These are phyloP conservation scores for Sarcophaga subvicina DNA, from an alignment of 2,888 invertebrate species.

Conservation along the genomic window DNA sequence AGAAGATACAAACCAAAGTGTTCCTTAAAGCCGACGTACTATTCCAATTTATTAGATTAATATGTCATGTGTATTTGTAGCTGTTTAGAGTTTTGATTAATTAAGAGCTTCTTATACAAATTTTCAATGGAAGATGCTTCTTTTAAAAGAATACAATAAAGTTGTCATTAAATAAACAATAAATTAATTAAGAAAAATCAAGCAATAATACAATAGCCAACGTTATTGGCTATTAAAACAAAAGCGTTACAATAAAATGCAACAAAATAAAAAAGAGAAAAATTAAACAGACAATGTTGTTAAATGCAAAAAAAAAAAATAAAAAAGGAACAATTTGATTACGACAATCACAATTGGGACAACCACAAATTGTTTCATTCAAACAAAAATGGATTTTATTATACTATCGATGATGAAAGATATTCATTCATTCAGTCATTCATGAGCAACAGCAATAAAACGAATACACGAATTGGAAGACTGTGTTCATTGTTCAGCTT, in stretches of 20 bases:
- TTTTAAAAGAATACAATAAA: too few species aligned
- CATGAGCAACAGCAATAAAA: neutral
- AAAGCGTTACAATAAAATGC: neutral
- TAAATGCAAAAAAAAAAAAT: neutral
- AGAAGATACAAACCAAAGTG: too few species aligned
- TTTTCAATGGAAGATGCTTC: too few species aligned
- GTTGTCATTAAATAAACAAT: too few species aligned
- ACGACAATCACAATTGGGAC: conserved; percentile 4
- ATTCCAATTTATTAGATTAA: too few species aligned
- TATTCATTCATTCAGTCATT: neutral
- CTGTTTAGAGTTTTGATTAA: too few species aligned
- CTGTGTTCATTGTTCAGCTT: conserved; percentile 37
- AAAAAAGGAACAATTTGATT: conserved; percentile 31
- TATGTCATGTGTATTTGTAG: too few species aligned
- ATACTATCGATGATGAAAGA: neutral
- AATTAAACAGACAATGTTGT: too few species aligned
- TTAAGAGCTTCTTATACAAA: too few species aligned
- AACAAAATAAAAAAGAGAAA: neutral
- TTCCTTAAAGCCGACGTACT: too few species aligned
- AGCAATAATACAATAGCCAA: neutral
- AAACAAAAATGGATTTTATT: conserved; percentile 17
- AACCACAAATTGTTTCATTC: conserved; percentile 17
- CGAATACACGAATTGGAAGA: conserved; percentile 9
- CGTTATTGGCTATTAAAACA: neutral
- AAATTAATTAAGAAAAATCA: neutral